These are phyloP conservation scores for Noctuana brunneofusca DNA, from an alignment of 2,888 invertebrate species.

Conservation along the genomic window DNA sequence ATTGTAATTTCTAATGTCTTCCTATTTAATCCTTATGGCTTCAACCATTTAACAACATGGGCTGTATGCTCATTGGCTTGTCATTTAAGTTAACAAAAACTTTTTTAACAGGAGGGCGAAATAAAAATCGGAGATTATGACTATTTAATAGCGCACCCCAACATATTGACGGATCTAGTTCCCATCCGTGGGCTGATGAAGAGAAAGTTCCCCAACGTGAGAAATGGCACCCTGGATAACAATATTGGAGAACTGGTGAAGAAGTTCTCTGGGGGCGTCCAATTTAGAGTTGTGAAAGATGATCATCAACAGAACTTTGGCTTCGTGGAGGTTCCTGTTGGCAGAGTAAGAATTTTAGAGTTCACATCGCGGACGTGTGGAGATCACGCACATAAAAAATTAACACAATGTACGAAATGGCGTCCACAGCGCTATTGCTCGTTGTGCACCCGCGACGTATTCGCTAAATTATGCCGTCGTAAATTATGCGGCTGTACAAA, in stretches of 20 bases:
- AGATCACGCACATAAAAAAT: no score
- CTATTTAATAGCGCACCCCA: conserved; percentile 89
- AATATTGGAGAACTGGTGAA: conserved; percentile 85
- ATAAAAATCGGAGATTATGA: conserved; percentile 87
- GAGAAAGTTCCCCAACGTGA: conserved; percentile 87
- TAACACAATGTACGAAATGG: no score
- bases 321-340: conserved; percentile 85
- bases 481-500: no score
- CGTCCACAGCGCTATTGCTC: no score
- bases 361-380: no score
- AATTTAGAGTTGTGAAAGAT: conserved; percentile 86
- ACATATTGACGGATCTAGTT: conserved; percentile 89
- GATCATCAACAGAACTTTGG: conserved; percentile 89
- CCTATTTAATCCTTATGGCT: no score
- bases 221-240: conserved; percentile 85
- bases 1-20: no score
- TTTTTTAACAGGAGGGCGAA: conserved; percentile 83
- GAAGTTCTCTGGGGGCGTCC: conserved; percentile 87
- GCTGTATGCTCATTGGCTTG: no score
- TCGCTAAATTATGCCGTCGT: no score
- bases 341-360: conserved; percentile 83
- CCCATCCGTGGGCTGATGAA: conserved; percentile 90
- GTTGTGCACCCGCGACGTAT: no score
- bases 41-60: no score
- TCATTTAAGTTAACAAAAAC: neutral